Percentiles rank a stretch among this genome's conserved stretches.
Evolutionary conservation across 2,797 vertebrate species (phyloP).

Genomic region (Prunella strophiata): DNA sequence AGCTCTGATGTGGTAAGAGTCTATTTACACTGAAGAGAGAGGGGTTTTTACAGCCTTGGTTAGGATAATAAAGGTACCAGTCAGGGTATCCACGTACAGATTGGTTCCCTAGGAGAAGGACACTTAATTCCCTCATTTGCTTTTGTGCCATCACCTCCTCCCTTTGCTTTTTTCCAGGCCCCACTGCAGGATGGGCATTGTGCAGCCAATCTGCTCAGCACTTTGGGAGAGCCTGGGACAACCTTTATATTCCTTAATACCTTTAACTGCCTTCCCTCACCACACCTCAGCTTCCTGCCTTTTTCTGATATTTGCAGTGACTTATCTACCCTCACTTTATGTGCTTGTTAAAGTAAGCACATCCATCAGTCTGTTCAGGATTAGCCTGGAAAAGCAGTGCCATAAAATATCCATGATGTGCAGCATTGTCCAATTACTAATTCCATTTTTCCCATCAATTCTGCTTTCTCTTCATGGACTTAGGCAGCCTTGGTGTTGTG

Average conservation of each 20-base stretch:
- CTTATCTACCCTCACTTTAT: neutral
- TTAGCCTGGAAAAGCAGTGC: neutral
- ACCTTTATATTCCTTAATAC: neutral
- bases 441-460: neutral
- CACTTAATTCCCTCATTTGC: neutral
- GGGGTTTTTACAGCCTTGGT: neutral
- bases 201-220: neutral
- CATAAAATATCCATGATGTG: neutral
- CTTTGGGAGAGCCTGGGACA: neutral
- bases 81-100: rapidly evolving
- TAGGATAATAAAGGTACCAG: neutral
- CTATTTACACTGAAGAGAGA: neutral
- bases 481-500: neutral
- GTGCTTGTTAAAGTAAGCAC: neutral
- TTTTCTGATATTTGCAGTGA: neutral
- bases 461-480: neutral
- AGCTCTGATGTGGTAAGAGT: neutral
- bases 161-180: neutral
- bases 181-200: neutral
- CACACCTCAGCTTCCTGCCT: neutral
- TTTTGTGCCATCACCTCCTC: neutral
- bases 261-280: neutral
- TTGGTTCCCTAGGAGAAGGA: neutral
- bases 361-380: neutral
- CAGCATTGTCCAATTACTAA: neutral